A percentile compares a stretch with the other conserved stretches of the same genome.
Conservation (phyloP, 2,888 invertebrate species). For the Frankliniella intonsa region DNA sequence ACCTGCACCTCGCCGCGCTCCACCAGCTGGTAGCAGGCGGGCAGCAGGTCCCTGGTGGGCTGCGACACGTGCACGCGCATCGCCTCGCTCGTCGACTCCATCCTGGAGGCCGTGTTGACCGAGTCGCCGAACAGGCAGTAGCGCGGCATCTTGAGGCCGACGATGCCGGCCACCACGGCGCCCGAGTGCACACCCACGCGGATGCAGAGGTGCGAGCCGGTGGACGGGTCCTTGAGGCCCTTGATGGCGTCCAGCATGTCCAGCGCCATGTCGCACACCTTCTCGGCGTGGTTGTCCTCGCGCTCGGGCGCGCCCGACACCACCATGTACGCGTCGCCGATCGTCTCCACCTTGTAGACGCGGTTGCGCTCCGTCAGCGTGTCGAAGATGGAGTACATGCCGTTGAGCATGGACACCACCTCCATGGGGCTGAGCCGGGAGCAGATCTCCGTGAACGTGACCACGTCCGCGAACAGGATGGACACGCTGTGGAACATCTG, state of each 20-base stretch:
- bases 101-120: constrained; percentile 84
- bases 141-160: constrained; percentile 87
- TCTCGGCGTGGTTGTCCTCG: constrained; percentile 83
- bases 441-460: constrained; percentile 96
- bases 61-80: constrained; percentile 95
- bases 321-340: constrained; percentile 98
- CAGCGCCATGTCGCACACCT: constrained; percentile 91
- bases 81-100: constrained; percentile 88
- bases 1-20: constrained; percentile 82
- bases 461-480: constrained; percentile 94
- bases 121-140: constrained; percentile 87
- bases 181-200: constrained; percentile 87
- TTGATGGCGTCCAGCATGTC: constrained; percentile 94
- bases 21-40: constrained; percentile 65
- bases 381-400: constrained; percentile 97
- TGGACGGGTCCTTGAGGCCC: constrained; percentile 87
- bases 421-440: constrained; percentile 94
- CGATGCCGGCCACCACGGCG: constrained; percentile 88
- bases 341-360: constrained; percentile 97
- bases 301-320: constrained; percentile 92
- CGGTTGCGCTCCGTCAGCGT: constrained; percentile 85
- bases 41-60: constrained; percentile 72
- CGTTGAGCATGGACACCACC: constrained; percentile 95
- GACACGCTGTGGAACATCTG: constrained; percentile 96
- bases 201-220: constrained; percentile 76